Conservation (phyloP, 2,113 vertebrate genomes). For the Tichodroma muraria region DNA sequence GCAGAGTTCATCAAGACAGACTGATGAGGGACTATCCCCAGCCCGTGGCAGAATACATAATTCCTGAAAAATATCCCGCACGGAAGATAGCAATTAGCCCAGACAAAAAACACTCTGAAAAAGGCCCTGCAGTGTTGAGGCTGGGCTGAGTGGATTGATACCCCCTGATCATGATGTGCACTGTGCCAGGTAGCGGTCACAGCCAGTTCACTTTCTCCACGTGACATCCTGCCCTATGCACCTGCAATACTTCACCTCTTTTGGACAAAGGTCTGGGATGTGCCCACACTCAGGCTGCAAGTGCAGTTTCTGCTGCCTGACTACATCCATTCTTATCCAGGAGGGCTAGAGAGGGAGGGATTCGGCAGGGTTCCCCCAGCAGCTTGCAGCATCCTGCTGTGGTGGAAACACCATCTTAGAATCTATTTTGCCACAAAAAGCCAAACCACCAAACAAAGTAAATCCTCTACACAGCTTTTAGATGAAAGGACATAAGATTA, state of each 20-base stretch:
- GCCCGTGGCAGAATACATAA: background rate
- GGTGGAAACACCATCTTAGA: background rate
- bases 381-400: background rate
- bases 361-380: background rate
- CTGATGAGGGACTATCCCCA: background rate
- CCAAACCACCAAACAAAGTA: background rate
- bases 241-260: background rate
- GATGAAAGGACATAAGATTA: background rate
- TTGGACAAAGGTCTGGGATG: background rate
- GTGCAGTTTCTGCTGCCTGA: background rate
- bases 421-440: background rate
- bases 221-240: background rate
- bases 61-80: background rate
- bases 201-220: background rate
- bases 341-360: background rate
- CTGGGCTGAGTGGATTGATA: background rate
- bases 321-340: background rate
- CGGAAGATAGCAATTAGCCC: background rate
- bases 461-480: background rate
- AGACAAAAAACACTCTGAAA: background rate
- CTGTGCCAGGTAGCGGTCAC: accelerated
- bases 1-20: background rate
- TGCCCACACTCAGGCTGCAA: background rate
- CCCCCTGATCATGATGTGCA: accelerated
- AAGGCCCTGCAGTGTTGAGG: background rate